These are phyloP conservation scores for Coenonympha glycerion DNA, from an alignment of 2,888 invertebrate species.

Conservation along the genomic window DNA sequence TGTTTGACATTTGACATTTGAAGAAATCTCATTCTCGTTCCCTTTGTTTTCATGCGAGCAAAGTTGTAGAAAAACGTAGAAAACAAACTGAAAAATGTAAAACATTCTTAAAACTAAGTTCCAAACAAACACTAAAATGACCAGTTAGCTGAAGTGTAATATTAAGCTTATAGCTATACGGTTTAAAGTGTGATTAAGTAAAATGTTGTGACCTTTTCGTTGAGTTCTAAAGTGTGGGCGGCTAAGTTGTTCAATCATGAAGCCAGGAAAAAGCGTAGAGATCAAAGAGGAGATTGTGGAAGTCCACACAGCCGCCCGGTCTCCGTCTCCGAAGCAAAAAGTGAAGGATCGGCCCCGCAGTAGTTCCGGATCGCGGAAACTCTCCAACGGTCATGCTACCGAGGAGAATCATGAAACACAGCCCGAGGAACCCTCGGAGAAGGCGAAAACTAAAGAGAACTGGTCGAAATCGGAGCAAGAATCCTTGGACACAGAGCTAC, in stretches of 20 bases:
- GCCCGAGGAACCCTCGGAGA: constrained; percentile 43
- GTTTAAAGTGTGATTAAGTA: not conserved
- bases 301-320: constrained; percentile 57
- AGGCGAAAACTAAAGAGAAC: constrained; percentile 56
- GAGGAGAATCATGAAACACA: constrained; percentile 34
- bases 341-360: constrained; percentile 49
- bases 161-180: not conserved
- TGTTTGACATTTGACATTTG: constrained; percentile 41
- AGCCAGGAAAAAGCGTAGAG: constrained; percentile 60
- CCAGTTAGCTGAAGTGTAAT: not conserved
- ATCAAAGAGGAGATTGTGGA: constrained; percentile 65
- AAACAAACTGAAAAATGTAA: constrained; percentile 35
- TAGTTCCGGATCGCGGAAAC: constrained; percentile 54
- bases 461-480: constrained; percentile 72
- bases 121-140: constrained; percentile 19
- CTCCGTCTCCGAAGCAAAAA: constrained; percentile 63
- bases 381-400: constrained; percentile 58
- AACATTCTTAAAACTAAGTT: constrained; percentile 1
- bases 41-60: constrained; percentile 37
- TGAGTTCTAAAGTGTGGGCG: constrained; percentile 2
- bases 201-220: not conserved
- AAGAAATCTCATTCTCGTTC: no score
- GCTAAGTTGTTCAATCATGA: constrained; percentile 39
- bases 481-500: constrained; percentile 75
- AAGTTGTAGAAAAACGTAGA: constrained; percentile 28